Percentiles rank a stretch among this genome's conserved stretches.
Conservation (phyloP, 2,113 vertebrate genomes). For the Calonectris borealis region DNA sequence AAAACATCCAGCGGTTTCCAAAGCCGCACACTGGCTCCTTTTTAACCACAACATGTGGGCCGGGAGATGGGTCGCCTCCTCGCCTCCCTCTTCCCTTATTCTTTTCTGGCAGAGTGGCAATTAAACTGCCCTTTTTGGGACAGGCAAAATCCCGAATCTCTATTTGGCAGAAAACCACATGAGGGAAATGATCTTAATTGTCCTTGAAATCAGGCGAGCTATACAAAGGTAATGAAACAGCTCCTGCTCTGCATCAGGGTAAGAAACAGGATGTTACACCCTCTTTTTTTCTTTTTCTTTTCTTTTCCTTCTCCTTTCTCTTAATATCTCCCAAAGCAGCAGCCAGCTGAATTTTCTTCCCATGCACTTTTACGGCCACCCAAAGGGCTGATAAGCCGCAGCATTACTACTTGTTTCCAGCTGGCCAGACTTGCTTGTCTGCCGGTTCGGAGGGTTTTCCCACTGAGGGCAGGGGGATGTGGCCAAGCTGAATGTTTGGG, state of each 20-base stretch:
- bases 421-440: not conserved
- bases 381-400: not conserved
- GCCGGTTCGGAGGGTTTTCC: not conserved
- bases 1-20: not conserved
- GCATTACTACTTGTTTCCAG: not conserved
- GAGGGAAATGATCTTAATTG: slow-evolving; percentile 4
- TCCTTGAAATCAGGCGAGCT: not conserved
- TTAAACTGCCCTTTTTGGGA: not conserved
- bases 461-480: not conserved
- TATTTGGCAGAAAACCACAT: not conserved
- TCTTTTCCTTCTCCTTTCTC: not conserved
- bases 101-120: not conserved
- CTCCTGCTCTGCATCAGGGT: not conserved
- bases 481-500: not conserved
- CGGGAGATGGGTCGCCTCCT: not conserved
- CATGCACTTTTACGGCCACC: not conserved
- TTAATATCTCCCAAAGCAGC: not conserved
- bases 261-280: slow-evolving; percentile 53
- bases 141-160: not conserved
- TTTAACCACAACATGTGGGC: not conserved
- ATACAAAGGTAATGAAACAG: not conserved
- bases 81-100: not conserved
- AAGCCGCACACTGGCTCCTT: not conserved
- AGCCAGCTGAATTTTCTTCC: slow-evolving; percentile 10
- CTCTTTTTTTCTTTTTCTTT: not conserved